These are phyloP conservation scores for Tipula lateralis DNA, from an alignment of 2,888 invertebrate species.

Conservation along the genomic window DNA sequence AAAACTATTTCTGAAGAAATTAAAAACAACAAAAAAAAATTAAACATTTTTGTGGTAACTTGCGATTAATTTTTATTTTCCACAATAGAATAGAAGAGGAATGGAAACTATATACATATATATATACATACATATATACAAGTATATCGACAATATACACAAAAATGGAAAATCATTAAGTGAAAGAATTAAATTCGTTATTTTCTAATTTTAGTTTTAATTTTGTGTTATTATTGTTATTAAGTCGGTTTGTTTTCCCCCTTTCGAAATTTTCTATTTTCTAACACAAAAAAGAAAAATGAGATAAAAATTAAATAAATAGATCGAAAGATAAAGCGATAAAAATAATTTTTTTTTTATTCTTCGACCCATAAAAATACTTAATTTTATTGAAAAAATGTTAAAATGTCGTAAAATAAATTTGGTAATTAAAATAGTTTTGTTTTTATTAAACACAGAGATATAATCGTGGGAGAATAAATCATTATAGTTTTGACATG, in stretches of 20 bases:
- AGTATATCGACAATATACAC: no score
- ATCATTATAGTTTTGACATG: neutral
- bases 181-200: slow-evolving; percentile 11
- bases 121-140: neutral
- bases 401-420: slow-evolving; percentile 11
- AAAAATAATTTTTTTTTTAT: neutral
- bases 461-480: neutral
- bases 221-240: neutral
- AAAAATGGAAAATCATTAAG: neutral
- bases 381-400: slow-evolving; percentile 19
- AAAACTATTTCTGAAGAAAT: slow-evolving; percentile 4
- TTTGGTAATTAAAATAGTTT: slow-evolving; percentile 24
- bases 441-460: neutral
- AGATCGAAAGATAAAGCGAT: neutral
- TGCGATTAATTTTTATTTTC: slow-evolving; percentile 19
- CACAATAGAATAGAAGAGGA: neutral
- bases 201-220: slow-evolving; percentile 19
- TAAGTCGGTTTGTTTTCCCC: neutral
- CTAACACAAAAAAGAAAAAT: neutral
- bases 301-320: neutral
- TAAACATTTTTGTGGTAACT: neutral
- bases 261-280: neutral
- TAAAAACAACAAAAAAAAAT: neutral
- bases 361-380: neutral
- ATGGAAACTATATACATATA: neutral